Base-by-base conservation (phyloP, 2,797 vertebrate species). In the Eleutherodactylus coqui region DNA sequence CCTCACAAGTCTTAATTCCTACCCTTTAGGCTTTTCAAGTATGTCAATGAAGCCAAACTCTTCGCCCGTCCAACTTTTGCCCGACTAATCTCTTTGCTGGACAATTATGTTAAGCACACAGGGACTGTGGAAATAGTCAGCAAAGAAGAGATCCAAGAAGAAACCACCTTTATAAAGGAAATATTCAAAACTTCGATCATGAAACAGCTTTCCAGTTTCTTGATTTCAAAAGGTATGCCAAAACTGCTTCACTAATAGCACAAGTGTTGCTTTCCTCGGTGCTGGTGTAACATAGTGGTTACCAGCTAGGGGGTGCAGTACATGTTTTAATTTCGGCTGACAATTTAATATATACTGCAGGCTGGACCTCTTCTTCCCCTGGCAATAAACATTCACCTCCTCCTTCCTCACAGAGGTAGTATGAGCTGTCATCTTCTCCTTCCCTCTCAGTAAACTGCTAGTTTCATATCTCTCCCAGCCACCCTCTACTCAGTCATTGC, bases 11-110 rank as follows among this genome's bases (percentile, higher is more conserved):
- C 24, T 45, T 27, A 45, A 3, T 73, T 73, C 16, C 24, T 21
- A 72, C 24, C 27, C 70, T 16, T n/a, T 86, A 96, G 96, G 34
- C 89, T 96, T 89, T 96, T 93, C 90, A 88, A 55, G 17, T 91
- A 88, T 78, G 80, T 96, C 90, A 90, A 95, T 10, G 95, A 96
- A 90, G 43, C 8, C 4, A 41, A 85, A 47, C 91, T 96, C 64
- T 95, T 96, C 89, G 92, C 94, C 83, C 94, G 88, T 79, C 95
- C 95, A 32, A 95, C 95, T 0, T 96, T 92, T 4, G 88, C 92
- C 5, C 91, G 94, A 38, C 73, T 96, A 2, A 58, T 94, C 78
- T 88, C 92, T 58, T 58, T 96, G 86, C 90, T 96, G 88, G 93
- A 96, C 89, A 96, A 96, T 90, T 96, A 96, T 88, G 29, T 92